These are phyloP conservation scores for Sphaerodactylus townsendi DNA, from an alignment of 2,113 vertebrate genomes.

Conservation along the genomic window DNA sequence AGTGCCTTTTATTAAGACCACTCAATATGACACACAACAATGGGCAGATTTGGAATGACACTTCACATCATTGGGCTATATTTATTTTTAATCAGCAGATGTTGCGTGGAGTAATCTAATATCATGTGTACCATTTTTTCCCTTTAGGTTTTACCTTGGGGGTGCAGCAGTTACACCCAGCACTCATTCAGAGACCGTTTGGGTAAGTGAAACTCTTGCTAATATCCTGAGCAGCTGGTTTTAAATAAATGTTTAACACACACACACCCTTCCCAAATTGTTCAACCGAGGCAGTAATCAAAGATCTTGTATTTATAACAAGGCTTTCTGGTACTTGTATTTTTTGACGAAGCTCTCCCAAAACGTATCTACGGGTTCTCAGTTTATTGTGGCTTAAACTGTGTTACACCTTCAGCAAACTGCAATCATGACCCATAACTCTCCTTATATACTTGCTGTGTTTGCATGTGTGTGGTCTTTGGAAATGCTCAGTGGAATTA, in stretches of 20 bases:
- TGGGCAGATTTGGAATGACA: neutral
- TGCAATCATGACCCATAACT: conserved; percentile 12
- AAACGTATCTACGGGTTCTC: conserved; percentile 41
- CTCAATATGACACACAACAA: no score
- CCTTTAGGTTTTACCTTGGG: conserved; percentile 89
- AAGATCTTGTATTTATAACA: conserved; percentile 39
- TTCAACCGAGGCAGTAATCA: conserved; percentile 2
- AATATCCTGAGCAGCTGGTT: conserved; percentile 1
- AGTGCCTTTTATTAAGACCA: no score
- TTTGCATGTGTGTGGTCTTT: conserved; percentile 39
- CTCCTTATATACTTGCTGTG: neutral
- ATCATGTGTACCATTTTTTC: conserved; percentile 17
- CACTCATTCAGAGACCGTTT: conserved; percentile 94
- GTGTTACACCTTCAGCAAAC: conserved; percentile 46
- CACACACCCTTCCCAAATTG: conserved; percentile 26
- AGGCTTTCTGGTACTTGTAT: conserved; percentile 15
- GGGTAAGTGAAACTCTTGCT: conserved; percentile 83
- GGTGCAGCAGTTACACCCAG: conserved; percentile 92
- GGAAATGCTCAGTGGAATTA: no score
- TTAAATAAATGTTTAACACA: conserved; percentile 15
- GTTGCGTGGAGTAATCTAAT: conserved; percentile 24
- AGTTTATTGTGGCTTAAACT: conserved; percentile 50
- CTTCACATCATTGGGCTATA: neutral
- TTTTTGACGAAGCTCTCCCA: conserved; percentile 37
- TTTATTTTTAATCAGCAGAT: neutral